A percentile compares a stretch with the other conserved stretches of the same genome.
phyloP scores from a whole-genome alignment of 2,113 vertebrate species.

The Rhinolophus ferrumequinum region DNA sequence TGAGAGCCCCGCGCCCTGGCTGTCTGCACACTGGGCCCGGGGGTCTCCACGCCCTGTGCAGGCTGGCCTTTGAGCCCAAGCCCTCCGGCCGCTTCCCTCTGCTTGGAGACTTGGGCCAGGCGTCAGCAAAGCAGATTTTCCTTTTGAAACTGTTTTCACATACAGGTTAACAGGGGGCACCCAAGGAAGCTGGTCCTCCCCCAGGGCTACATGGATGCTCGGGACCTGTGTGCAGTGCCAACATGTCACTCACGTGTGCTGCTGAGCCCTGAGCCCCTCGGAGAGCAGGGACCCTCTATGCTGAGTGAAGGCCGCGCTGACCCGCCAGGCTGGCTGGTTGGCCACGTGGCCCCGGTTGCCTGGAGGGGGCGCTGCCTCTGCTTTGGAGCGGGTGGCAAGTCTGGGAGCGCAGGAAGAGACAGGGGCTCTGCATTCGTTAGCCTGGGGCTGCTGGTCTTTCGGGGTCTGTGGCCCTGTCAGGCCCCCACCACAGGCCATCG shows the following conservation, averaged over 20 bases:
- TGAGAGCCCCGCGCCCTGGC: too few relatives aligned
- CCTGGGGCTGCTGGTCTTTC: background rate
- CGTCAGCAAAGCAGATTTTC: background rate
- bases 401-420: background rate
- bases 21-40: too few relatives aligned
- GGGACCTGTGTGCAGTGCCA: background rate
- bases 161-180: accelerated
- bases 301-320: background rate
- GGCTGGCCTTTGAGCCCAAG: background rate
- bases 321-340: accelerated
- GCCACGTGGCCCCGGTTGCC: accelerated
- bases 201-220: accelerated
- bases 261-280: background rate
- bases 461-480: background rate
- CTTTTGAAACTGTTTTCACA: background rate
- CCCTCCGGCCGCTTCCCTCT: background rate
- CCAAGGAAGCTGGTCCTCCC: background rate
- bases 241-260: too few relatives aligned
- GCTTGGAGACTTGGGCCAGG: background rate
- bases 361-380: background rate
- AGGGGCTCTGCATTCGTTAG: too few relatives aligned
- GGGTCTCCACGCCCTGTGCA: too few relatives aligned
- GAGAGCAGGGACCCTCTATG: background rate
- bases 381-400: background rate
- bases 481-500: background rate